Percentiles rank a stretch among this genome's conserved stretches.
These are phyloP conservation scores for Pheosia gnoma DNA, from an alignment of 2,888 invertebrate species.

Conservation along the genomic window DNA sequence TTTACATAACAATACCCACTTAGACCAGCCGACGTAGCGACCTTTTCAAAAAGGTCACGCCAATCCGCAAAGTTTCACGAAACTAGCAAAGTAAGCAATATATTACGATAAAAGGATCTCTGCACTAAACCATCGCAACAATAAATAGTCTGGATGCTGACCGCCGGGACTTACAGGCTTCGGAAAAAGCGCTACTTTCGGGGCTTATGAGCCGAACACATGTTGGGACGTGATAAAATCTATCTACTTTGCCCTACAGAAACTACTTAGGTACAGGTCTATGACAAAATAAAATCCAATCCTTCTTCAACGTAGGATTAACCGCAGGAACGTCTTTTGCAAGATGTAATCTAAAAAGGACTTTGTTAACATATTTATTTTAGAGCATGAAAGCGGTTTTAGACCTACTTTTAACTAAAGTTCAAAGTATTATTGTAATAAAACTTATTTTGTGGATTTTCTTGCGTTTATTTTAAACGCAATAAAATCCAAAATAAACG, in stretches of 20 bases:
- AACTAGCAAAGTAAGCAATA: constrained; percentile 34
- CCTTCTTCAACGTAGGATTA: too few relatives aligned
- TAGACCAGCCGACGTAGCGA: neutral
- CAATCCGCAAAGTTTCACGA: constrained; percentile 21
- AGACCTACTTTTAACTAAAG: too few relatives aligned
- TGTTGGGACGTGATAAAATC: constrained; percentile 35
- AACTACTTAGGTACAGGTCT: neutral
- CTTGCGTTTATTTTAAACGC: too few relatives aligned
- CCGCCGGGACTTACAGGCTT: constrained; percentile 35
- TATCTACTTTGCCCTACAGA: constrained; percentile 14
- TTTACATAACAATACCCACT: constrained; percentile 3
- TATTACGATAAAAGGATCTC: constrained; percentile 39
- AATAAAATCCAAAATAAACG: too few relatives aligned
- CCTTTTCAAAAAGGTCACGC: constrained; percentile 3
- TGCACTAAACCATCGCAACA: constrained; percentile 40
- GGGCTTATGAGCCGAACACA: constrained; percentile 35
- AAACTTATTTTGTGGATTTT: too few relatives aligned
- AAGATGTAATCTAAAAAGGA: too few relatives aligned
- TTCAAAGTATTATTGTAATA: too few relatives aligned
- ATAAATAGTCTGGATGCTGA: constrained; percentile 40
- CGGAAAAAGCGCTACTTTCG: constrained; percentile 25
- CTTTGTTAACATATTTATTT: too few relatives aligned
- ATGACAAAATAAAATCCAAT: neutral
- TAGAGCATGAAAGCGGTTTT: too few relatives aligned
- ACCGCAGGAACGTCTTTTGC: too few relatives aligned